Percentiles rank a stretch among this genome's conserved stretches.
These are phyloP conservation scores for Pomatorhinus ruficollis DNA, from an alignment of 2,113 vertebrate species.

Conservation along the genomic window DNA sequence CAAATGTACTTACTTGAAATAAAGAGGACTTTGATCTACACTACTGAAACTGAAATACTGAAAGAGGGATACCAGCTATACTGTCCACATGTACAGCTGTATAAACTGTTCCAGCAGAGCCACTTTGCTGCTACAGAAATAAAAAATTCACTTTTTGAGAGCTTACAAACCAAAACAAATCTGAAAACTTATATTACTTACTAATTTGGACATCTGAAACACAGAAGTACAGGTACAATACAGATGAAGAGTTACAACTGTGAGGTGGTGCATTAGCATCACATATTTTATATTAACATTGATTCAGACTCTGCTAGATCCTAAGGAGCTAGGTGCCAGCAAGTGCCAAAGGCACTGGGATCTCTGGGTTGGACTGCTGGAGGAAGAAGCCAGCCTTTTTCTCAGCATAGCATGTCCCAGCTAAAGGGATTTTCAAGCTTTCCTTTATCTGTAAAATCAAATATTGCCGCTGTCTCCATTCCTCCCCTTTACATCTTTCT, in stretches of 20 bases:
- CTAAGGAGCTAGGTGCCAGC: no score
- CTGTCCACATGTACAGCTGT: no score
- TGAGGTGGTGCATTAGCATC: neutral
- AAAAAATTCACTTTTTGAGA: neutral
- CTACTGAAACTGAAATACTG: neutral
- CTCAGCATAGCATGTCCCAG: neutral
- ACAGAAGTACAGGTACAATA: neutral
- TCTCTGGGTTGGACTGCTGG: neutral
- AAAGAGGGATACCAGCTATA: neutral
- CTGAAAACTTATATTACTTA: neutral
- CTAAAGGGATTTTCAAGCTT: neutral
- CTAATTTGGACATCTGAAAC: neutral
- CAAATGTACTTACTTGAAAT: neutral
- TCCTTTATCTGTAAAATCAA: neutral
- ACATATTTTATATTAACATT: neutral
- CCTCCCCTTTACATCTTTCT: neutral
- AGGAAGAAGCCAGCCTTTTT: neutral
- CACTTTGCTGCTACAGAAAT: neutral
- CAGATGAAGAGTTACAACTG: accelerated
- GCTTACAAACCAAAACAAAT: neutral
- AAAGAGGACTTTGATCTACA: neutral
- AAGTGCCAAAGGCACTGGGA: neutral
- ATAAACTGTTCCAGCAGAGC: neutral
- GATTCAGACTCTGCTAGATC: neutral
- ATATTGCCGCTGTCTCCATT: neutral